Conservation (phyloP, 2,113 vertebrate species). For the Aramus guarauna region DNA sequence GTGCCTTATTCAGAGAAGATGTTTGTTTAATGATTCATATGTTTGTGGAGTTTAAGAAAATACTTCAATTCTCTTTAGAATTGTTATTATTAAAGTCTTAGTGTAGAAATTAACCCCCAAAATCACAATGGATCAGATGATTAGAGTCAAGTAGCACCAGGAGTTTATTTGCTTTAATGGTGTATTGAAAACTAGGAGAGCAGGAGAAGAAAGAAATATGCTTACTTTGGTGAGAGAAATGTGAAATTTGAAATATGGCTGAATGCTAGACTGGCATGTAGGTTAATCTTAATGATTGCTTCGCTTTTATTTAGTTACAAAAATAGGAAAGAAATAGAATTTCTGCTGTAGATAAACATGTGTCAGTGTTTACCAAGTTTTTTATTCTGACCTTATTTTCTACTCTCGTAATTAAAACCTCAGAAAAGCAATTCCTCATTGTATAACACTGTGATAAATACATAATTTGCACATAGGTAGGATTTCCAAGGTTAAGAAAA, state of each 20-base stretch:
- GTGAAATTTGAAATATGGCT: neutral
- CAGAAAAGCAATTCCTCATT: neutral
- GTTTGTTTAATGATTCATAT: constrained; percentile 24
- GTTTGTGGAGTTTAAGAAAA: neutral
- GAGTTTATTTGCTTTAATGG: neutral
- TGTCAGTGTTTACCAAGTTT: neutral
- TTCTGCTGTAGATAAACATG: neutral
- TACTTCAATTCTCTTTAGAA: neutral
- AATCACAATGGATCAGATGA: neutral
- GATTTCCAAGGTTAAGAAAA: neutral
- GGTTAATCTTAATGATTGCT: neutral
- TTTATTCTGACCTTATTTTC: neutral
- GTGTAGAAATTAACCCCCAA: neutral
- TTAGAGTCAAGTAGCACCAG: neutral
- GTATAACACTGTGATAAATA: neutral
- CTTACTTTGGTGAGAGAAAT: neutral
- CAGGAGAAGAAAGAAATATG: neutral
- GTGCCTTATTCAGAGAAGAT: neutral
- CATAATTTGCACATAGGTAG: neutral
- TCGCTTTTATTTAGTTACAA: neutral
- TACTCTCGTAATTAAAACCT: neutral
- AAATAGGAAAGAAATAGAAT: neutral
- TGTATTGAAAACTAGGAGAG: neutral
- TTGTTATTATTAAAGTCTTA: neutral
- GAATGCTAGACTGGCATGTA: neutral